Evolutionary conservation across 2,113 vertebrate genomes (phyloP), one percentile per base, ranked within the genome.

Genomic region (Gobius niger): DNA sequence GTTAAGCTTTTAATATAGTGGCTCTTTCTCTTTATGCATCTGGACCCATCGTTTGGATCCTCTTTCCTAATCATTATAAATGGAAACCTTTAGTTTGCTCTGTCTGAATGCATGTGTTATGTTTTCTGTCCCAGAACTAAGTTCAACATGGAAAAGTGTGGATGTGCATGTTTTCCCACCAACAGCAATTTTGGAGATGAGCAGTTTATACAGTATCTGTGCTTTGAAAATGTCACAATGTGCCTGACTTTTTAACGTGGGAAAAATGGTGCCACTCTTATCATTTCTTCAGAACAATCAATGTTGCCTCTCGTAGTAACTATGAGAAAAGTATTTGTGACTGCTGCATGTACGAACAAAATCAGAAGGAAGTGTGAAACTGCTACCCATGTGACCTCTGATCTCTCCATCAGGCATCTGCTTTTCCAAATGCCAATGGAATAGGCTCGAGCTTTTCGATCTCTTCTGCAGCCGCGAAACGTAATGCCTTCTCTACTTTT

Each of bases 171-270:
- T 69, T 72, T 61, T 60, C 47, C 69, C 44, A 77, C 73, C 67
- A 64, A 61, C 41, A 57, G 63, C 73, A 67, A 76, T 76, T 85
- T 82, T 69, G 74, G 62, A 53, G 70, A 82, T 63, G 80, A 82
- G 80, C 78, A 47, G 68, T 82, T 79, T 70, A 34, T 34, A 34
- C 24, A 34, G 64, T 77, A 72, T 67, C 72, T 82, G 74, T 87
- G 78, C 85, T 91, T 90, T 91, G 81, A 78, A 83, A 81, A 84
- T 86, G 76, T 92, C 90, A 91, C 90, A 77, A 88, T 76, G 92
- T 93, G 90, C 91, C 91, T 92, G 71, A 91, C 88, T 71, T 54
- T 84, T 85, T 54, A 18, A 57, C 73, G 73, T 76, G 85, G 56
- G 19, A 40, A 71, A 73, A 61, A 74, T 56, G 71, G 71, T 19